Evolutionary conservation across 2,797 vertebrate species (phyloP).

Genomic region (Sphaeramia orbicularis): DNA sequence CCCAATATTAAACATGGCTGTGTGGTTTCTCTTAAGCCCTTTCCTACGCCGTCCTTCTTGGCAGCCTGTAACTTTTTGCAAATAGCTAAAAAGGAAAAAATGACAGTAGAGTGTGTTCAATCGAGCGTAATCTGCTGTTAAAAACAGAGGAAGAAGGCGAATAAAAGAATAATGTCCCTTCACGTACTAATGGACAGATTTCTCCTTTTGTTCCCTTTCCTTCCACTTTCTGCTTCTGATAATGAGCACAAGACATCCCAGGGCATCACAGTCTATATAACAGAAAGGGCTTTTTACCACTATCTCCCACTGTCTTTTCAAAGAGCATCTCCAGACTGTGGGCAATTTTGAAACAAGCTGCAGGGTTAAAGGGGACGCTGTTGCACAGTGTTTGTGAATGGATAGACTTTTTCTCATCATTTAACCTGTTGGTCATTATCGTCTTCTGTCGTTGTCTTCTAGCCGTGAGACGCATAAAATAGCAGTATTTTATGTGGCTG

Average conservation of each 20-base stretch:
- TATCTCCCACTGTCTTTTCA: background rate
- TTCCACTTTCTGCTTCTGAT: background rate
- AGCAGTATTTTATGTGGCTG: slow-evolving; percentile 98
- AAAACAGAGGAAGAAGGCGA: background rate
- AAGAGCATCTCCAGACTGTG: background rate
- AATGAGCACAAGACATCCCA: background rate
- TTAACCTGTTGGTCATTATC: background rate
- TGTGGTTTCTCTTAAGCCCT: background rate
- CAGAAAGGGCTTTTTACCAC: background rate
- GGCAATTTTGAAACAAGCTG: background rate
- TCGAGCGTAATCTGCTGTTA: slow-evolving; percentile 1
- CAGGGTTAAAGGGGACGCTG: background rate
- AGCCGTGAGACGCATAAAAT: slow-evolving; percentile 99
- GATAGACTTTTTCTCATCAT: slow-evolving; percentile 1
- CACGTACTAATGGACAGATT: background rate
- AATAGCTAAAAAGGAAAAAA: background rate
- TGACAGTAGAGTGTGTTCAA: background rate
- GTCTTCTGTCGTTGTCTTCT: slow-evolving; percentile 25
- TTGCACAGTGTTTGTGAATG: background rate
- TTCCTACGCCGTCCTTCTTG: background rate
- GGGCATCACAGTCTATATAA: background rate
- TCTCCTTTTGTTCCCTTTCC: background rate
- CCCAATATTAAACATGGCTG: background rate
- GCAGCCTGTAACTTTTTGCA: background rate
- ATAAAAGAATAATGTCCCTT: background rate